Evolutionary conservation across 1,140 invertebrate genomes (phyloP), one percentile per base, ranked within the genome.

Genomic region (Rhopalosiphum maidis): DNA sequence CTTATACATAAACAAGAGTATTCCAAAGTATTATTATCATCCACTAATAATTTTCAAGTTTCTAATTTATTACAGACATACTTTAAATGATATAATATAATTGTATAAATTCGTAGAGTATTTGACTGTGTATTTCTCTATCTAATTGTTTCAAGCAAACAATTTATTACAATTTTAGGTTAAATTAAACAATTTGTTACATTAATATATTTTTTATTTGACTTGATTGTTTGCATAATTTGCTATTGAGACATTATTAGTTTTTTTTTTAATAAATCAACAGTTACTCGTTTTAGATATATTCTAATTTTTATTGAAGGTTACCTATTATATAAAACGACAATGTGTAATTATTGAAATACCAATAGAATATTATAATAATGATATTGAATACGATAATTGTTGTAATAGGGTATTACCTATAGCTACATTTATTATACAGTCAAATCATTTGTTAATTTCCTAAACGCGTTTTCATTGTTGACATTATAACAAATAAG

Each of bases 401-500:
- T 77, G 22, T 54, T 23, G 18, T 77, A 77, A 77, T 77, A 77
- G 60, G 48, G 48, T 51, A 51, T 51, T 51, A 46, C 11, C 60
- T 68, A 68, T 68, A 68, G 15, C 55, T 30, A 77, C 60, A 77
- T n/a, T 77, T 77, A 77, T 68, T 68, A 51, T 18, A 77, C 60
- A n/a, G 15, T 77, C 4, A 77, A 77, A 77, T 77, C 15, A 35
- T 77, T 77, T 77, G n/a, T 77, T 77, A 77, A 77, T 77, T 77
- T 77, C n/a, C 30, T 77, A 6, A 68, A 77, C 18, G 4, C 15
- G 15, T 77, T 77, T 77, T n/a, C 60, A 77, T n/a, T 77, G 60
- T 77, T 77, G 60, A n/a, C n/a, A 77, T n/a, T 77, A 77, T 18
- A 77, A 77, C 60, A 77, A 77, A n/a, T 77, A 77, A n/a, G n/a